A percentile compares a stretch with the other conserved stretches of the same genome.
phyloP scores from a whole-genome alignment of 1,140 invertebrate genomes.

The Megathymus violae region DNA sequence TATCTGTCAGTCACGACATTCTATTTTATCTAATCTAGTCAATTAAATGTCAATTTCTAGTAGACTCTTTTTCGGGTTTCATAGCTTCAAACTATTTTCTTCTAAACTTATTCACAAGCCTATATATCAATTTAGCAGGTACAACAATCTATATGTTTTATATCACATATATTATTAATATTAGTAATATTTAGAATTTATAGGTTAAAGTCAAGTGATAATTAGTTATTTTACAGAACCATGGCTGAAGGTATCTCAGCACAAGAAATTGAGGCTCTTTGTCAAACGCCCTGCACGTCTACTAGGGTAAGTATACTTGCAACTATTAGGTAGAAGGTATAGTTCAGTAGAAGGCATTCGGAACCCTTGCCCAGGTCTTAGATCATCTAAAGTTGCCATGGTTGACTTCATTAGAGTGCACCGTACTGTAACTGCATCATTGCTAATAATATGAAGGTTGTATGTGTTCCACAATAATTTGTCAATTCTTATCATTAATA shows the following conservation, averaged over 20 bases:
- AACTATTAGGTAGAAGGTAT: too few relatives aligned
- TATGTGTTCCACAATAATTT: too few relatives aligned
- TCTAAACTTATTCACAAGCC: background rate
- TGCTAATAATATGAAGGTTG: too few relatives aligned
- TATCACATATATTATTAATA: background rate
- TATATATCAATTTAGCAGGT: constrained; percentile 3
- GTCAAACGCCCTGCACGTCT: constrained; percentile 84
- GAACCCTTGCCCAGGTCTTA: too few relatives aligned
- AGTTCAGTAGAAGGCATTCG: too few relatives aligned
- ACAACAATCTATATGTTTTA: background rate
- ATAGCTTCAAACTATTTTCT: background rate
- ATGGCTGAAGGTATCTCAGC: constrained; percentile 84
- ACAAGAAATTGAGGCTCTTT: constrained; percentile 87
- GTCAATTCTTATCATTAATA: too few relatives aligned
- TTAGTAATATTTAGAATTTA: background rate
- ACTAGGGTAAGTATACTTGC: constrained; percentile 84
- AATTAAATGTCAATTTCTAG: constrained; percentile 6
- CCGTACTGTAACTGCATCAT: too few relatives aligned
- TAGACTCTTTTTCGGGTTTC: background rate
- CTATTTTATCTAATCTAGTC: too few relatives aligned
- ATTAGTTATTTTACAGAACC: constrained; percentile 47
- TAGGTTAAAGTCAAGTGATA: constrained; percentile 13
- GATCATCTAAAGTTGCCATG: too few relatives aligned
- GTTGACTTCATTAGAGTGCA: too few relatives aligned
- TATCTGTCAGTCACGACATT: too few relatives aligned